These are phyloP conservation scores for Spodoptera picta DNA, from an alignment of 2,888 invertebrate species.

Conservation along the genomic window DNA sequence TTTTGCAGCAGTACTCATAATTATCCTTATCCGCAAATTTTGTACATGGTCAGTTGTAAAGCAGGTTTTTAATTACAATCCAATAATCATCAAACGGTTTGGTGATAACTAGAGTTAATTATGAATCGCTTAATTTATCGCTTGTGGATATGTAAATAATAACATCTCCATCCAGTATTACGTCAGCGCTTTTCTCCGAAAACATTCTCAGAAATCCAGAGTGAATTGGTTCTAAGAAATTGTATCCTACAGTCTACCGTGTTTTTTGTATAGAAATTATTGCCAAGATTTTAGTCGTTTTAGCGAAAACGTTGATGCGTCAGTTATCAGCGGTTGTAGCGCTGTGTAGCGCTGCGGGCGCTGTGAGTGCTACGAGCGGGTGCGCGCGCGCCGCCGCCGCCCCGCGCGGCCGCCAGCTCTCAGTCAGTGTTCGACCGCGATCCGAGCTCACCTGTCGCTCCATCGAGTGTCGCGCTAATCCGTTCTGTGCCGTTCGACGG, in stretches of 20 bases:
- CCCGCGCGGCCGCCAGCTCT: constrained; percentile 49
- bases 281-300: constrained; percentile 74
- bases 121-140: constrained; percentile 27
- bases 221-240: constrained; percentile 64
- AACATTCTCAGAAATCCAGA: constrained; percentile 52
- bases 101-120: constrained; percentile 15
- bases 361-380: constrained; percentile 41
- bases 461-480: constrained; percentile 64
- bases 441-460: constrained; percentile 73
- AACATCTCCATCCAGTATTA: constrained; percentile 37
- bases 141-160: constrained; percentile 38
- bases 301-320: constrained; percentile 62
- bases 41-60: constrained; percentile 9
- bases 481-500: constrained; percentile 71
- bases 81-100: not conserved
- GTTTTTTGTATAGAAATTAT: constrained; percentile 61
- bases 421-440: constrained; percentile 80
- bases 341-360: constrained; percentile 46
- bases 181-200: constrained; percentile 48
- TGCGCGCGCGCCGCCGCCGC: constrained; percentile 51
- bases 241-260: constrained; percentile 62
- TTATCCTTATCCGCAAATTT: constrained; percentile 25
- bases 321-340: constrained; percentile 54
- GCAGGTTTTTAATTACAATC: constrained; percentile 10
- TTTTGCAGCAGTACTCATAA: constrained; percentile 13